Conservation (phyloP, 2,797 vertebrate genomes). For the Nyctibius grandis region DNA sequence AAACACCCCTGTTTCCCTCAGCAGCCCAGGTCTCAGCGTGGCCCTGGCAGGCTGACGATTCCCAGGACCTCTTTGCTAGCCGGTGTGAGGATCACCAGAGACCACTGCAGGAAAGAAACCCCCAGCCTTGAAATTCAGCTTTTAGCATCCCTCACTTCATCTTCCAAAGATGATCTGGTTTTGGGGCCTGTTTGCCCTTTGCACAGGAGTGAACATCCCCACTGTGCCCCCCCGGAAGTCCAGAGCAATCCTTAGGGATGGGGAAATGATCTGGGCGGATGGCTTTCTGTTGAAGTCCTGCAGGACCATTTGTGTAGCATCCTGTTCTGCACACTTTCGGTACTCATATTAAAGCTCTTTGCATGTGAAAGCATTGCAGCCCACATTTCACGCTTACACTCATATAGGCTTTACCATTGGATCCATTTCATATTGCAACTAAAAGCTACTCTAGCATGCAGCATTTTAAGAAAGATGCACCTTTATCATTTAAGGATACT, state of each 20-base stretch:
- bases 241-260: not conserved
- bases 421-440: not conserved
- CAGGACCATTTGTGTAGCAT: not conserved
- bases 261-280: accelerated
- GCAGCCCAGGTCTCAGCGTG: not conserved
- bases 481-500: not conserved
- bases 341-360: not conserved
- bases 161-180: not conserved
- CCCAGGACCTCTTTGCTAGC: not conserved
- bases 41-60: not conserved
- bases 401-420: not conserved
- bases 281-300: not conserved
- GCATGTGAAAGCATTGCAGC: not conserved
- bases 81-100: not conserved
- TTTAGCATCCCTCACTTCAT: not conserved
- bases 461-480: not conserved
- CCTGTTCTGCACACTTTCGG: not conserved
- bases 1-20: not conserved
- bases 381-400: not conserved
- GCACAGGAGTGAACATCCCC: accelerated
- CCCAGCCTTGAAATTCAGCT: not conserved
- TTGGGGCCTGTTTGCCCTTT: not conserved
- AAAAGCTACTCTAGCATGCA: not conserved
- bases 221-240: accelerated
- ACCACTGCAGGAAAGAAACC: not conserved